Base-by-base conservation (phyloP, 2,797 vertebrate genomes). In the Bovichtus diacanthus region DNA sequence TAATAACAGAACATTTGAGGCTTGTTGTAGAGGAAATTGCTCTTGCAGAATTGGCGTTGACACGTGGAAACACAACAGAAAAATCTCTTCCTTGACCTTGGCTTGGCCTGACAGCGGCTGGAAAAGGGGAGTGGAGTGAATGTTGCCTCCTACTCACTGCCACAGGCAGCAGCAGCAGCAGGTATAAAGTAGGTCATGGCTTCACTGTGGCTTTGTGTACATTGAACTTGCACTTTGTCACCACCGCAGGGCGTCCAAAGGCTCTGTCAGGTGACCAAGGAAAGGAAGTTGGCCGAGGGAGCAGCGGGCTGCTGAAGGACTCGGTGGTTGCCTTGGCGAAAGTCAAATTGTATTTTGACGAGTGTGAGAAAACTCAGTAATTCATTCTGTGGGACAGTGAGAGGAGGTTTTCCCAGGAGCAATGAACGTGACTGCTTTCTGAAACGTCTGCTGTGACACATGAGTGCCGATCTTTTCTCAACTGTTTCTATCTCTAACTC, bases 221-320 rank as follows among this genome's bases (percentile, higher is more conserved):
- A 81, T 92, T 93, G 75, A 84, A 86, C 85, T 84, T 86, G 87
- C 56, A 89, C 85, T 90, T 90, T 89, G 86, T 83, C 72, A 69
- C 88, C 12, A 2, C 36, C 4, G 43, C 65, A 12, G 56, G 69
- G 46, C 11, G 18, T 73, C 68, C 74, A 70, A 58, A 74, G 51
- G 70, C 70, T 74, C 66, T 2, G 83, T 90, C 90, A 90, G 88
- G 83, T 90, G 91, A 89, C 78, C 13, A 4, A 68, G 76, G 44
- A 80, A 50, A 78, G 76, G 77, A 83, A 84, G 73, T 38, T 25
- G 71, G 55, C 29, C 23, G 23, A 70, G 44, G 58, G 65, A 78
- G 73, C 31, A 44, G 76, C 36, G 16, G 41, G 61, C 72, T 11
- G 70, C 38, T 21, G 21, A 63, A 59, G 50, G 67, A 49, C 54